Evolutionary conservation across 2,888 invertebrate genomes (phyloP).

Genomic region (Buathra laborator): DNA sequence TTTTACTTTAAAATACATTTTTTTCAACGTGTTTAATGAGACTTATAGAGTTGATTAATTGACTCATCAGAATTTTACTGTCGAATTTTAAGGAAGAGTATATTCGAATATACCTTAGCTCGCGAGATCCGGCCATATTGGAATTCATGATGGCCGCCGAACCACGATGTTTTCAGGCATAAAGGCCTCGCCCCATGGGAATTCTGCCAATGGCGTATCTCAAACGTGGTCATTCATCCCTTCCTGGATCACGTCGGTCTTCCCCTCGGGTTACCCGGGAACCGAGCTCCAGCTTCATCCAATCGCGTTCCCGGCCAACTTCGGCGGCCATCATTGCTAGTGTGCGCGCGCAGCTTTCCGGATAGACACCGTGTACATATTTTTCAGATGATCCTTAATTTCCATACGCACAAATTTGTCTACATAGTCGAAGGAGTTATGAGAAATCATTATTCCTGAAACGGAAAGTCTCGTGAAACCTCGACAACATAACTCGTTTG

Average conservation of each 20-base stretch:
- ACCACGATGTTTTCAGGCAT: constrained; percentile 73
- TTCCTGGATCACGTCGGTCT: constrained; percentile 75
- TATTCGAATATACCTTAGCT: constrained; percentile 48
- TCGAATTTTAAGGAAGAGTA: constrained; percentile 43
- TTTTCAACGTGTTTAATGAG: background rate
- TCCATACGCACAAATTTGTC: constrained; percentile 5
- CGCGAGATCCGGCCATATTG: constrained; percentile 78
- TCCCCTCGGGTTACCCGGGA: constrained; percentile 68
- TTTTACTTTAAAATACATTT: background rate
- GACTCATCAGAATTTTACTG: background rate
- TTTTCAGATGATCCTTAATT: constrained; percentile 28
- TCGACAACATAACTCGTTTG: background rate
- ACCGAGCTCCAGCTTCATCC: constrained; percentile 61
- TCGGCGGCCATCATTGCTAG: constrained; percentile 81
- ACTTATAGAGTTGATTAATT: background rate
- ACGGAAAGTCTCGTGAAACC: background rate
- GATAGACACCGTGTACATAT: constrained; percentile 10
- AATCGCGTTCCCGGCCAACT: constrained; percentile 63
- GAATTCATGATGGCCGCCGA: constrained; percentile 83
- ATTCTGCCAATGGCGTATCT: constrained; percentile 80
- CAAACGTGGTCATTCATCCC: constrained; percentile 78
- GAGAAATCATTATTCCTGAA: background rate
- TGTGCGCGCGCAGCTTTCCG: constrained; percentile 79
- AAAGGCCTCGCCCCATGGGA: constrained; percentile 77
- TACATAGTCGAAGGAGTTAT: background rate